A percentile compares a stretch with the other conserved stretches of the same genome.
phyloP scores from a whole-genome alignment of 35 echinoderm and acorn worm species.

The Amphiura filiformis region DNA sequence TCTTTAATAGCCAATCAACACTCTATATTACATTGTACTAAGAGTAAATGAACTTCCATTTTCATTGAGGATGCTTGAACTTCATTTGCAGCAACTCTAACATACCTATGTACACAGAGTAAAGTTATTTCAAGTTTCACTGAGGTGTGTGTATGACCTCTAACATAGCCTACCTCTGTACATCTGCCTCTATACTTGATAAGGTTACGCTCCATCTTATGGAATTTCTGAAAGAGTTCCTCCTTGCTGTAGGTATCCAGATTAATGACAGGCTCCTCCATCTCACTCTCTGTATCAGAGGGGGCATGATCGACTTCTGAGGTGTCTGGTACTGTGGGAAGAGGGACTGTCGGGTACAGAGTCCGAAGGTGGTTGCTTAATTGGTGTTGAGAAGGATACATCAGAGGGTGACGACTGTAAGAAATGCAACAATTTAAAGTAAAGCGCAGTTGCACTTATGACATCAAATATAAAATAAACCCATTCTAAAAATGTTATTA shows the following conservation, averaged over 20 bases:
- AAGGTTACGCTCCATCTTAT: slow-evolving; percentile 69
- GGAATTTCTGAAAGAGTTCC: slow-evolving; percentile 69
- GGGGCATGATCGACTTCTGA: slow-evolving; percentile 64
- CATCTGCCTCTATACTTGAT: slow-evolving; percentile 77
- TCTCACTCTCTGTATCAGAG: slow-evolving; percentile 93
- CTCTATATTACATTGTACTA: background rate
- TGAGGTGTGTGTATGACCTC: too few relatives aligned
- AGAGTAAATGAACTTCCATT: background rate
- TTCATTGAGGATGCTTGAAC: too few relatives aligned
- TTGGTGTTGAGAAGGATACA: slow-evolving; percentile 22
- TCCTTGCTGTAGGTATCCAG: slow-evolving; percentile 83
- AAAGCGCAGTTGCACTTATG: too few relatives aligned
- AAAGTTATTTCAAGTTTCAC: background rate
- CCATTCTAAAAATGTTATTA: too few relatives aligned
- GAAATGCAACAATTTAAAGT: too few relatives aligned
- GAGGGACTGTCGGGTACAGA: slow-evolving; percentile 64
- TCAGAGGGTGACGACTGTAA: too few relatives aligned
- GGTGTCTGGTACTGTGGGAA: slow-evolving; percentile 96
- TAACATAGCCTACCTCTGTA: slow-evolving; percentile 48
- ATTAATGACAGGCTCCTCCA: slow-evolving; percentile 68
- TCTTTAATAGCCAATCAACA: too few relatives aligned
- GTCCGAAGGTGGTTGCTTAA: background rate
- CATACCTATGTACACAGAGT: background rate
- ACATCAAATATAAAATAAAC: too few relatives aligned
- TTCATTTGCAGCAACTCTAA: too few relatives aligned